Conservation (phyloP, 2,888 invertebrate genomes). For the Drosophila pseudotakahashii region DNA sequence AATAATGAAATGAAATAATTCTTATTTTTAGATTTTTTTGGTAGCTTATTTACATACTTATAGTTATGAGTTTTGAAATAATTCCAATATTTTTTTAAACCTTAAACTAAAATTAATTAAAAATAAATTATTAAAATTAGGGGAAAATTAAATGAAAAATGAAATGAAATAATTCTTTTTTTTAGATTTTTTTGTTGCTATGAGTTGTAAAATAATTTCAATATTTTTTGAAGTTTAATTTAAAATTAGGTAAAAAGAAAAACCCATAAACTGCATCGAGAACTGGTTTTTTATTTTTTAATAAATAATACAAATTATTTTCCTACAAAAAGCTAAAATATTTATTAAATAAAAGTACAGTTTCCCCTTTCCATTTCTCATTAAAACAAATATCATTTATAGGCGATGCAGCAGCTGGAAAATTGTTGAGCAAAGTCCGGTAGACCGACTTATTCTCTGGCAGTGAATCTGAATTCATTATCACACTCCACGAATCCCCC, state of each 20-base stretch:
- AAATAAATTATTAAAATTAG: too few relatives aligned
- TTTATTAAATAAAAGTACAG: constrained; percentile 29
- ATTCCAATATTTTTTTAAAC: too few relatives aligned
- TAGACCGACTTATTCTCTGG: constrained; percentile 57
- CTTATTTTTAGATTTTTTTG: neutral
- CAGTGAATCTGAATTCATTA: constrained; percentile 82
- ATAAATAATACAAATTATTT: too few relatives aligned
- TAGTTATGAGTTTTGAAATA: neutral
- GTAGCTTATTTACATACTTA: too few relatives aligned
- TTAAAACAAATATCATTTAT: neutral
- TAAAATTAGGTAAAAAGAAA: too few relatives aligned
- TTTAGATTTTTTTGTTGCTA: neutral
- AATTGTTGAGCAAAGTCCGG: constrained; percentile 22
- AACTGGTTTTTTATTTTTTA: too few relatives aligned
- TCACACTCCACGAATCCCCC: constrained; percentile 53
- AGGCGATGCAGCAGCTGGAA: constrained; percentile 19
- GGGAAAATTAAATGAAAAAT: neutral
- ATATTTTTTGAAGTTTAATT: too few relatives aligned
- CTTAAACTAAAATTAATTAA: too few relatives aligned
- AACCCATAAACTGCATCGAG: too few relatives aligned
- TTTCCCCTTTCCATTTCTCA: constrained; percentile 14
- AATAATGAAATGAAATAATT: neutral
- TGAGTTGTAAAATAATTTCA: too few relatives aligned
- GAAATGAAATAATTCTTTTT: neutral
- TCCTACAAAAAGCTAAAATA: neutral